Evolutionary conservation across 2,113 vertebrate species (phyloP).

Genomic region (Nothobranchius furzeri): DNA sequence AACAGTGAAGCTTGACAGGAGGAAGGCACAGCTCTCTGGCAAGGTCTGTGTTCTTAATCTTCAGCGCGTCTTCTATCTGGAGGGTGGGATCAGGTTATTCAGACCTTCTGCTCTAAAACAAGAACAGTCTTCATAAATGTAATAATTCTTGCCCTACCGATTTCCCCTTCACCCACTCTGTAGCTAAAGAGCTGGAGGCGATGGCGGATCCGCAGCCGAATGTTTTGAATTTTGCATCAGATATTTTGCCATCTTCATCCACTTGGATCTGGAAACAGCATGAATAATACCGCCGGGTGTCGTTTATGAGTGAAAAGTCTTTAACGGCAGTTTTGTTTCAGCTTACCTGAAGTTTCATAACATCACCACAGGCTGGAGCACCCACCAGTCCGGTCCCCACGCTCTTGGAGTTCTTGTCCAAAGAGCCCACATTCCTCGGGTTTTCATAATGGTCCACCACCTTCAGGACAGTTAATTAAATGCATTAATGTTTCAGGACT

Average conservation of each 20-base stretch:
- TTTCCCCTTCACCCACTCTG: slow-evolving; percentile 96
- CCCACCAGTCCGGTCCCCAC: slow-evolving; percentile 96
- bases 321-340: background rate
- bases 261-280: slow-evolving; percentile 83
- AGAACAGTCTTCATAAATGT: background rate
- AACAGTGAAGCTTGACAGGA: slow-evolving; percentile 96
- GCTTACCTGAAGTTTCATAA: slow-evolving; percentile 91
- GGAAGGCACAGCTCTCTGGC: slow-evolving; percentile 97
- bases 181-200: slow-evolving; percentile 91
- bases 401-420: slow-evolving; percentile 89
- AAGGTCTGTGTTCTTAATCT: slow-evolving; percentile 94
- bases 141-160: slow-evolving; percentile 79
- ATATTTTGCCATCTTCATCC: slow-evolving; percentile 86
- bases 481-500: background rate
- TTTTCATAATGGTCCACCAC: slow-evolving; percentile 98
- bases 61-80: slow-evolving; percentile 92
- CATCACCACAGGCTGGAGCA: slow-evolving; percentile 94
- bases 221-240: slow-evolving; percentile 91
- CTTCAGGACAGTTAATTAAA: slow-evolving; percentile 58
- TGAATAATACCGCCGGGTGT: no score
- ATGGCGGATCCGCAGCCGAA: slow-evolving; percentile 95
- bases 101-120: background rate
- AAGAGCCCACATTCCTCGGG: slow-evolving; percentile 92
- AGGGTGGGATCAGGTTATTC: slow-evolving; percentile 9
- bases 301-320: no score